These are phyloP conservation scores for Columba janthina DNA, from an alignment of 2,113 vertebrate genomes.

Conservation along the genomic window DNA sequence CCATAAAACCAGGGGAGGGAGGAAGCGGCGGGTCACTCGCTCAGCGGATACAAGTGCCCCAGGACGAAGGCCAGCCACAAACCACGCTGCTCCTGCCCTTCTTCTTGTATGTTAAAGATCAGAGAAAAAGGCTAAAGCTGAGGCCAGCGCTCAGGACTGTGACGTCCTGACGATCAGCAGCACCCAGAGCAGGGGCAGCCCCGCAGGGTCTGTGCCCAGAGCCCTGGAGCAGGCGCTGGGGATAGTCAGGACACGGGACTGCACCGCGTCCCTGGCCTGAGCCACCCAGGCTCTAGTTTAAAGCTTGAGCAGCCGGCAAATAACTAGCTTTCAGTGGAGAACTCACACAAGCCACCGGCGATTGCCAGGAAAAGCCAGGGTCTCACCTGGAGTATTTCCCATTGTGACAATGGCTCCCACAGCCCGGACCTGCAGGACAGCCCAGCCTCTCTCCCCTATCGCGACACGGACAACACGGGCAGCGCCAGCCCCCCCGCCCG, in stretches of 20 bases:
- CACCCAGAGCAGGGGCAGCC: no score
- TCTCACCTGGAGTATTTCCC: neutral
- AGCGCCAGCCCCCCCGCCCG: no score
- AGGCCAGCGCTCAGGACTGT: accelerated
- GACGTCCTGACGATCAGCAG: neutral
- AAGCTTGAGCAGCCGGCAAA: neutral
- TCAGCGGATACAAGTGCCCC: no score
- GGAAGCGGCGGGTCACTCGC: neutral
- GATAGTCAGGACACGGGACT: accelerated
- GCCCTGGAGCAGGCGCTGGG: neutral
- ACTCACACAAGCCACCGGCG: accelerated
- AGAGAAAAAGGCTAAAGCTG: neutral
- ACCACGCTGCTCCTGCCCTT: accelerated
- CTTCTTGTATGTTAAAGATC: accelerated
- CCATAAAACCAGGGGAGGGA: neutral
- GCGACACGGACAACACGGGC: no score
- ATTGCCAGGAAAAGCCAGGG: neutral
- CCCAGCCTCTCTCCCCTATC: accelerated
- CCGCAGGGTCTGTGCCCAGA: accelerated
- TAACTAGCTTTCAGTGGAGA: accelerated
- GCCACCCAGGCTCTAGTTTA: accelerated
- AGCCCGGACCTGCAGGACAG: accelerated
- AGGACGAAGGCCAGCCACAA: neutral
- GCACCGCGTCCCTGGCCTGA: neutral
- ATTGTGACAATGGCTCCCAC: accelerated